Base-by-base conservation (phyloP, 2,113 vertebrate genomes). In the Hydrolagus affinis region DNA sequence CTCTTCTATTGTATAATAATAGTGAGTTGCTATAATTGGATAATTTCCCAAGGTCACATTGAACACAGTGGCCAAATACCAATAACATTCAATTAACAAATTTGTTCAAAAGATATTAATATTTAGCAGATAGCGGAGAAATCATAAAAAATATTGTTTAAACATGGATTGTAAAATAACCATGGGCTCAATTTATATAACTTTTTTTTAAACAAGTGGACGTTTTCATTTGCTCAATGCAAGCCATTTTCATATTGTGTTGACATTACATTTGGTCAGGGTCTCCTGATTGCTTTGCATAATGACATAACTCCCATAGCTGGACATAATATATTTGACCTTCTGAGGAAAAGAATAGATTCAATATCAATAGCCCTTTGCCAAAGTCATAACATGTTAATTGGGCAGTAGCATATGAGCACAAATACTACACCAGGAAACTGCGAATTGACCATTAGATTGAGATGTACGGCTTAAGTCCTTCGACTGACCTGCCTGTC, bases 141-240 rank as follows among this genome's bases (percentile, higher is more conserved):
- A 30, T 83, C 59, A 30, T 78, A 59, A 78, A 57, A 57, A 78
- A 21, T 23, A 62, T 70, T 66, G 17, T 68, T 21, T 19, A 66
- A 68, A 0, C 9, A 25, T 30, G 62, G 66, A 68, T 19, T 17
- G 66, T 21, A 8, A 83, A 83, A 64, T 60, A 83, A 10, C 8
- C 32, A 83, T 83, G 17, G 8, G 32, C 21, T 83, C 78, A 83
- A 60, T 64, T 80, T 80, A 60, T 64, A n/a, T 80, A 60, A 62
- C 44, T 44, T 44, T 1, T 3, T 44, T 44, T 44, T n/a, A n/a
- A 44, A 44, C 6, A 44, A 44, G 44, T 6, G 1, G 44, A 6
- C 2, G 25, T 83, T 30, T 83, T 10, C 6, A 21, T 8, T 17
- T 4, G 15, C 62, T 30, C 60, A 66, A 68, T 83, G 78, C 66